phyloP scores from a whole-genome alignment of 2,888 invertebrate species.

The Phorcus lineatus region DNA sequence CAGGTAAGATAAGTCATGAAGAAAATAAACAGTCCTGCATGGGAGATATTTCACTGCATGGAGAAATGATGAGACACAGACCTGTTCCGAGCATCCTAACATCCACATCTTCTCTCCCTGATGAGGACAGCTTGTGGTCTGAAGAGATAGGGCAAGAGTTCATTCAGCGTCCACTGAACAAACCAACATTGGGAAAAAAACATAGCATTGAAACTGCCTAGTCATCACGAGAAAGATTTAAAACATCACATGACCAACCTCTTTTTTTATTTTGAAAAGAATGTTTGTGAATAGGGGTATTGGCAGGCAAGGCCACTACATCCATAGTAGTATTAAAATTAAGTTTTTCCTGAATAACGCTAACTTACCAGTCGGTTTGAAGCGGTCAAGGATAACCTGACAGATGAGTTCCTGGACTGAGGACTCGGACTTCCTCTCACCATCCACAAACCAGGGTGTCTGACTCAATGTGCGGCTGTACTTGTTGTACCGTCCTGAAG shows the following conservation, averaged over 20 bases:
- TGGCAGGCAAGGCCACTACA: too few relatives aligned
- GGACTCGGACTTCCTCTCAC: slow-evolving; percentile 86
- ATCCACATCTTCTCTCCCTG: slow-evolving; percentile 97
- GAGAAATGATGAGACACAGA: too few relatives aligned
- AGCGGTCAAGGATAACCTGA: slow-evolving; percentile 80
- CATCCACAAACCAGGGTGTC: slow-evolving; percentile 93
- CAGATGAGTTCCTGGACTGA: slow-evolving; percentile 94
- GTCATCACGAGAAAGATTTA: not conserved
- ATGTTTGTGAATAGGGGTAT: too few relatives aligned
- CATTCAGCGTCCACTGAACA: too few relatives aligned
- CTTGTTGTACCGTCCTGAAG: slow-evolving; percentile 71
- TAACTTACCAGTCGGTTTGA: slow-evolving; percentile 78
- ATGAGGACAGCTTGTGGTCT: slow-evolving; percentile 88
- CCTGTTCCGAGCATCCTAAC: slow-evolving; percentile 86
- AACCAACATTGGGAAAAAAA: slow-evolving; percentile 31
- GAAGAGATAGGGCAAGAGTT: slow-evolving; percentile 31
- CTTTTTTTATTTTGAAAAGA: too few relatives aligned
- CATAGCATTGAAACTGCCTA: too few relatives aligned
- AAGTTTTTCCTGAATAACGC: too few relatives aligned
- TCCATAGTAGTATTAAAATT: too few relatives aligned
- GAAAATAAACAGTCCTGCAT: too few relatives aligned
- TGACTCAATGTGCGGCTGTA: slow-evolving; percentile 88
- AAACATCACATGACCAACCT: too few relatives aligned
- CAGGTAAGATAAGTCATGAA: not conserved
- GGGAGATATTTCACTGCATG: too few relatives aligned